Percentiles rank a stretch among this genome's conserved stretches.
phyloP scores from a whole-genome alignment of 1,140 invertebrate genomes.

The Anoplophora glabripennis region DNA sequence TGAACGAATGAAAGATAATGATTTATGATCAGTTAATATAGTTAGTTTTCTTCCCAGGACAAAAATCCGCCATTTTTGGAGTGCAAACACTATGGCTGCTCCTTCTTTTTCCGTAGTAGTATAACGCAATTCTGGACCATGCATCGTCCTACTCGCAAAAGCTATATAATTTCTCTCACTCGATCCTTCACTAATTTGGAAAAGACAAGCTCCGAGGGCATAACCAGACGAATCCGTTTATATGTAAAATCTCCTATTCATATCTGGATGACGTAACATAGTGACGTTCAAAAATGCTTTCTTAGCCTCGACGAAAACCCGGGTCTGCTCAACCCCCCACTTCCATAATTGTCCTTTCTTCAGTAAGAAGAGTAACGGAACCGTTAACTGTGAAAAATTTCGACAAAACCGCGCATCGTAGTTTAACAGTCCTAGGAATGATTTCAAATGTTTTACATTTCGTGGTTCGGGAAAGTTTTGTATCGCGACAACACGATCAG shows the following conservation, averaged over 20 bases:
- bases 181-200: neutral
- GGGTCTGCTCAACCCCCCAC: neutral
- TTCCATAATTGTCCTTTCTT: constrained; percentile 6
- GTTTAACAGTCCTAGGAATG: constrained; percentile 48
- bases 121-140: neutral
- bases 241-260: neutral
- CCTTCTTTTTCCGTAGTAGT: constrained; percentile 4
- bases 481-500: neutral
- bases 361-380: neutral
- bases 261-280: constrained; percentile 2
- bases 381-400: constrained; percentile 30
- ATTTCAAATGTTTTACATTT: constrained; percentile 43
- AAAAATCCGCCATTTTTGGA: constrained; percentile 8
- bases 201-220: constrained; percentile 1
- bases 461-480: constrained; percentile 37
- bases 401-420: constrained; percentile 49
- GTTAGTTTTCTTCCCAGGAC: constrained; percentile 4
- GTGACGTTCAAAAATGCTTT: neutral
- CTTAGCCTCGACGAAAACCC: neutral
- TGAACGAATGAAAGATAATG: neutral
- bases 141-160: neutral
- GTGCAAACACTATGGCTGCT: neutral
- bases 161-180: neutral
- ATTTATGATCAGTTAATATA: constrained; percentile 5
- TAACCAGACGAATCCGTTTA: constrained; percentile 4